A percentile compares a stretch with the other conserved stretches of the same genome.
Conservation (phyloP, 2,797 vertebrate genomes). For the Alcedo atthis region DNA sequence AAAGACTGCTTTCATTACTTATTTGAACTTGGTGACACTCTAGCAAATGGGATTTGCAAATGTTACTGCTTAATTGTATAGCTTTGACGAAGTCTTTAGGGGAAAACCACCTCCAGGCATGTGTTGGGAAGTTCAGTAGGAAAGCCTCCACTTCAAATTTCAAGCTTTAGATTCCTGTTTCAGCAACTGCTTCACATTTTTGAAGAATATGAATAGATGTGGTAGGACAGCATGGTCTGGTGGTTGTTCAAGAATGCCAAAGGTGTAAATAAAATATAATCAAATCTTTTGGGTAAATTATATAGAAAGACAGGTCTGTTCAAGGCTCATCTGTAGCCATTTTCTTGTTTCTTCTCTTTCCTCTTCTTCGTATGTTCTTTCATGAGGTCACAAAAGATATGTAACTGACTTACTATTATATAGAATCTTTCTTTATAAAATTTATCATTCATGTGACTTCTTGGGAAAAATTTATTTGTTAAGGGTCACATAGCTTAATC, state of each 20-base stretch:
- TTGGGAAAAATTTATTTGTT: not conserved
- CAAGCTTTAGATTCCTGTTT: not conserved
- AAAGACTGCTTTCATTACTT: not conserved
- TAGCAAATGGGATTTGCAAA: slow-evolving; percentile 26
- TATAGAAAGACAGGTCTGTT: not conserved
- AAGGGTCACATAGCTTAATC: not conserved
- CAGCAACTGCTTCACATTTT: not conserved
- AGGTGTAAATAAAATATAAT: not conserved
- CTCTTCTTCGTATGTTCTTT: not conserved
- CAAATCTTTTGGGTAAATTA: not conserved
- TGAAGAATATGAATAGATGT: not conserved
- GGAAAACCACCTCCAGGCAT: not conserved
- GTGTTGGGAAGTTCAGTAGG: not conserved
- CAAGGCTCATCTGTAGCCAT: not conserved
- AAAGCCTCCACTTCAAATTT: not conserved
- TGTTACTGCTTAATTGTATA: not conserved
- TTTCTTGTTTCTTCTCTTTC: not conserved
- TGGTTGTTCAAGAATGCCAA: not conserved
- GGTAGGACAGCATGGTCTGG: not conserved
- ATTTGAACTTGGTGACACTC: not conserved
- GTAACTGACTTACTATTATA: not conserved
- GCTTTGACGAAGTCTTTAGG: not conserved
- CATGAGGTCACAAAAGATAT: not conserved
- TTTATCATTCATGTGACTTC: not conserved
- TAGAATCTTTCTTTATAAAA: not conserved